Base-by-base conservation (phyloP, 92 coral and sea anemone species). In the Zoanthus sociatus region DNA sequence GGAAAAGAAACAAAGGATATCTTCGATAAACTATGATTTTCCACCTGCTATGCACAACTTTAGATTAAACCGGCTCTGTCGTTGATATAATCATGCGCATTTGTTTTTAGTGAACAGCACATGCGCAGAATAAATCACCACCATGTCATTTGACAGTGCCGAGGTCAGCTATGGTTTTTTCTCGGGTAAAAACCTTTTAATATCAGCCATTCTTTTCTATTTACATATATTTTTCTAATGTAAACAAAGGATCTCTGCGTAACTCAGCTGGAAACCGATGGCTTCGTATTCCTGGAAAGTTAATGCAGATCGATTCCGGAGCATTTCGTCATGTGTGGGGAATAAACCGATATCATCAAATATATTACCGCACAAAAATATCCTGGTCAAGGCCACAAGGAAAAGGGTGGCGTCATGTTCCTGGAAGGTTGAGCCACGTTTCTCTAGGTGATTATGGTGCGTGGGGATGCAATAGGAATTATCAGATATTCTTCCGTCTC, bases 281-380 rank as follows among this genome's bases (percentile, higher is more conserved):
- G 84, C 63, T 9, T 46, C 84, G 17, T 26, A 63, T 79, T 33
- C 72, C 73, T 14, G 84, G 84, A 17, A 83, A 83, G 45, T 71
- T 89, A 14, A 77, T 33, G 9, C 91, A 89, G 55, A 83, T 89
- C 3, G 91, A 89, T 47, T 89, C 91, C 11, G 91, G 91, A 7
- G 84, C 91, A 4, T 73, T 89, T 11, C 88, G 91, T 6, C 9
- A 20, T 9, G 78, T 89, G 30, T 89, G 91, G 73, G 91, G 91
- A 31, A 58, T 89, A 8, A 89, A 79, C 83, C 64, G 18, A 37
- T 44, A 71, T 21, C 78, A 73, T 15, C 58, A 83, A 9, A 89
- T 89, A 64, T 68, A 18, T 13, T 89, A 88, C 42, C 91, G 91
- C 31, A 84, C 84, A 14, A 78, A 79, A 9, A 79, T 88, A 11